phyloP scores from a whole-genome alignment of 2,888 invertebrate genomes.

The Disparrhopalites patrizii region DNA sequence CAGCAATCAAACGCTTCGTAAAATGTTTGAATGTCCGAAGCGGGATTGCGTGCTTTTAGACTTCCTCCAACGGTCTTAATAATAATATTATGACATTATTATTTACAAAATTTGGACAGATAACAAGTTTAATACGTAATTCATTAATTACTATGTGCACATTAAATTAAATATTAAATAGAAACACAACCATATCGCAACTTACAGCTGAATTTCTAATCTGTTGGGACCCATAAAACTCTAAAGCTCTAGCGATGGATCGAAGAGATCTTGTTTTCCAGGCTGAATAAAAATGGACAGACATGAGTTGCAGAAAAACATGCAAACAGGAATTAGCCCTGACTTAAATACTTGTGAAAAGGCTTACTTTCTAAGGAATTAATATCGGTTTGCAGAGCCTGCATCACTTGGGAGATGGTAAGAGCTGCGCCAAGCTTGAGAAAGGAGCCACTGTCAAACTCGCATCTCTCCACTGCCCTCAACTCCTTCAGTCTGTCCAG shows the following conservation, averaged over 20 bases:
- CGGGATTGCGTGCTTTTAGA: conserved; percentile 91
- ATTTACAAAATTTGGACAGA: too few relatives aligned
- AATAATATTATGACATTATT: neutral
- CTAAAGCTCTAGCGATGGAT: conserved; percentile 74
- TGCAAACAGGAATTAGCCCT: neutral
- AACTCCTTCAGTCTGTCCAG: conserved; percentile 57
- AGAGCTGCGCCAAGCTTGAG: conserved; percentile 74
- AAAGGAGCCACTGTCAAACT: conserved; percentile 52
- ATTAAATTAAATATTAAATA: neutral
- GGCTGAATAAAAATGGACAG: conserved; percentile 50
- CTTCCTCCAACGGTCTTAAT: conserved; percentile 78
- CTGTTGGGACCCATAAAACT: conserved; percentile 93
- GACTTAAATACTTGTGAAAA: neutral
- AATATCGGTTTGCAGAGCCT: conserved; percentile 29
- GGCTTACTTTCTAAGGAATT: conserved; percentile 23
- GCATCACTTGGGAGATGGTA: conserved; percentile 70
- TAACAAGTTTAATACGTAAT: too few relatives aligned
- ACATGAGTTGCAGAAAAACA: neutral
- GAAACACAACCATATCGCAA: too few relatives aligned
- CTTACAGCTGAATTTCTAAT: conserved; percentile 82
- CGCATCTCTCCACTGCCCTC: conserved; percentile 56
- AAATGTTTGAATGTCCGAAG: conserved; percentile 69
- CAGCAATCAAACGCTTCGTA: conserved; percentile 18
- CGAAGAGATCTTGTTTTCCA: conserved; percentile 62
- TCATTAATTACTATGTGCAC: too few relatives aligned